These are phyloP conservation scores for Yponomeuta sedellus DNA, from an alignment of 2,888 invertebrate species.

Conservation along the genomic window DNA sequence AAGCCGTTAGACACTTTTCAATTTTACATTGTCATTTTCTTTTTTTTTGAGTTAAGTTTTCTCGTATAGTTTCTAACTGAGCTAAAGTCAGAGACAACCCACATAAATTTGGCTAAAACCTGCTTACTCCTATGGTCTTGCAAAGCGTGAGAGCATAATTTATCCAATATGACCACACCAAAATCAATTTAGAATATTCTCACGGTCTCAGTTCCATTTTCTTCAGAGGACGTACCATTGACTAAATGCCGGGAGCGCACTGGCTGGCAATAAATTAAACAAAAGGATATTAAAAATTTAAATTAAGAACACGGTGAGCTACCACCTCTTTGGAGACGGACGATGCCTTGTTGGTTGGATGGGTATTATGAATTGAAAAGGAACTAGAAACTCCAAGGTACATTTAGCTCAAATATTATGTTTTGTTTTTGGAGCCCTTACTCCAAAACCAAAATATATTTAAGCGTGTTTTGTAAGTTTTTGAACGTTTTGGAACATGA, in stretches of 20 bases:
- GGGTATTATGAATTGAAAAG: neutral
- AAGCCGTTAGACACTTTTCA: too few species aligned
- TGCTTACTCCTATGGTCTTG: neutral
- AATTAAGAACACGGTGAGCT: neutral
- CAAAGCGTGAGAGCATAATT: neutral
- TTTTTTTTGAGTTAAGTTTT: too few species aligned
- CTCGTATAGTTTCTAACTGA: neutral
- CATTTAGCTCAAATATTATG: too few species aligned
- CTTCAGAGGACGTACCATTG: neutral
- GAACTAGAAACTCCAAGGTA: neutral
- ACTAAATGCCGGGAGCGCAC: neutral
- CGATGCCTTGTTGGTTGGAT: neutral
- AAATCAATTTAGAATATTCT: neutral
- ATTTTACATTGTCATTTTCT: too few species aligned
- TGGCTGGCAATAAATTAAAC: conserved; percentile 1
- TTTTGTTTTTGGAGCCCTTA: too few species aligned
- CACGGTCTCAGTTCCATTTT: neutral
- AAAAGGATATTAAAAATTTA: neutral
- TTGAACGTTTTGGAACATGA: too few species aligned
- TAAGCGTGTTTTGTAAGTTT: too few species aligned
- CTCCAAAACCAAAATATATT: too few species aligned
- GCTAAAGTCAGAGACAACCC: too few species aligned
- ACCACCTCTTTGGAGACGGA: neutral
- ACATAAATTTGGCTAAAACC: neutral
- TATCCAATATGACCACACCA: neutral